Percentiles rank a stretch among this genome's conserved stretches.
Conservation (phyloP, 1,140 invertebrate species). For the Plectus sambesii region DNA sequence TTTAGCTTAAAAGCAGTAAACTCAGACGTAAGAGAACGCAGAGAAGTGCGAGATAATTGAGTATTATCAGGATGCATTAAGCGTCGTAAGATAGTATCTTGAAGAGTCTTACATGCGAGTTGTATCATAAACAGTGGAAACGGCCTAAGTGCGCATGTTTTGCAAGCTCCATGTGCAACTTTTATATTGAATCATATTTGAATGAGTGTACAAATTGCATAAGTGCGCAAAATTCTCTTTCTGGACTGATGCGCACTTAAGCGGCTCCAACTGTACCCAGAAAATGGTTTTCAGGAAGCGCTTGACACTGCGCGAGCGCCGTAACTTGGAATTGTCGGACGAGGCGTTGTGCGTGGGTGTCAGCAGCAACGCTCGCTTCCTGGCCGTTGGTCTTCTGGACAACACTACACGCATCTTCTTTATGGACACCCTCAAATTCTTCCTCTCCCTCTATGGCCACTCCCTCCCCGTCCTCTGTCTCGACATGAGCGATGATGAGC, state of each 20-base stretch:
- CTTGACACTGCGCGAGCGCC: constrained; percentile 64
- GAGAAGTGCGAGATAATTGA: too few relatives aligned
- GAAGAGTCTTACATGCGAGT: too few relatives aligned
- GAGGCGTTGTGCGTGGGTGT: constrained; percentile 65
- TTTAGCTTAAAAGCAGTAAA: too few relatives aligned
- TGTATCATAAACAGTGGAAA: too few relatives aligned
- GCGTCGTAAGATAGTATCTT: too few relatives aligned
- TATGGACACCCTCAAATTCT: constrained; percentile 86
- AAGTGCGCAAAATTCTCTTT: constrained; percentile 7
- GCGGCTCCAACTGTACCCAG: constrained; percentile 1
- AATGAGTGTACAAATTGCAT: too few relatives aligned
- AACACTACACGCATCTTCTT: constrained; percentile 92
- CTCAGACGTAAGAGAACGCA: too few relatives aligned
- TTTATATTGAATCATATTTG: too few relatives aligned
- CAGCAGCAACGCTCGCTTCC: constrained; percentile 70
- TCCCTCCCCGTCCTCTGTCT: constrained; percentile 82
- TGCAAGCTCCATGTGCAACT: too few relatives aligned
- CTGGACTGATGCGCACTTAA: too few relatives aligned
- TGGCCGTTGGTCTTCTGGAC: constrained; percentile 79
- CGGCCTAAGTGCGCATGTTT: too few relatives aligned
- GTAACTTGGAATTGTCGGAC: constrained; percentile 74
- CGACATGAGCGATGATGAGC: constrained; percentile 75
- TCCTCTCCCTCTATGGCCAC: constrained; percentile 87
- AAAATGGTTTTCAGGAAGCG: constrained; percentile 54
- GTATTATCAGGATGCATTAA: too few relatives aligned